phyloP scores from a whole-genome alignment of 1,140 invertebrate species.

The Archivesica marissinica region DNA sequence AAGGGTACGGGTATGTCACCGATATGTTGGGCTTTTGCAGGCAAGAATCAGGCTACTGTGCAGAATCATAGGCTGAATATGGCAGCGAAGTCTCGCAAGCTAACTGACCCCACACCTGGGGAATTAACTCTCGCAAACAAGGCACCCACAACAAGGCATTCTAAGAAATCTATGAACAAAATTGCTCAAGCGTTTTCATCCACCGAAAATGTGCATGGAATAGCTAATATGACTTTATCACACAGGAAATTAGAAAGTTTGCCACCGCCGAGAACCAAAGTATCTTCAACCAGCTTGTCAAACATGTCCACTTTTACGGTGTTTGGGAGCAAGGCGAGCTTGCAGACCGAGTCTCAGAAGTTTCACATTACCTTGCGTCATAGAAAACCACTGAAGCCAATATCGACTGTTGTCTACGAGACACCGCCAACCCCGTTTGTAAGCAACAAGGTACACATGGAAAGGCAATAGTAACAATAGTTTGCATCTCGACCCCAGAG shows the following conservation, averaged over 20 bases:
- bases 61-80: slow-evolving; percentile 69
- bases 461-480: slow-evolving; percentile 42
- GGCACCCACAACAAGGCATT: slow-evolving; percentile 12
- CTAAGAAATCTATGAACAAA: slow-evolving; percentile 6
- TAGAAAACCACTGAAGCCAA: slow-evolving; percentile 56
- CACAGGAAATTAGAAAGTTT: slow-evolving; percentile 24
- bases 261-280: not conserved
- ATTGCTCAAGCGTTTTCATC: slow-evolving; percentile 14
- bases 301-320: slow-evolving; percentile 26
- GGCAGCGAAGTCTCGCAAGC: slow-evolving; percentile 24
- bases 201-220: slow-evolving; percentile 50
- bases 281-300: slow-evolving; percentile 17
- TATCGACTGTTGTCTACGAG: slow-evolving; percentile 48
- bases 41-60: slow-evolving; percentile 67
- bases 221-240: slow-evolving; percentile 36
- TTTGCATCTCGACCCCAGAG: too few species aligned
- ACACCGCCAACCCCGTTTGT: slow-evolving; percentile 54
- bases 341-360: slow-evolving; percentile 38
- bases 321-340: slow-evolving; percentile 42
- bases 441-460: slow-evolving; percentile 10
- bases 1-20: slow-evolving; percentile 57
- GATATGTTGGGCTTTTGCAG: slow-evolving; percentile 69
- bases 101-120: slow-evolving; percentile 12
- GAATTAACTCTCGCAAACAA: slow-evolving; percentile 42
- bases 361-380: slow-evolving; percentile 54